Evolutionary conservation across 2,888 invertebrate species (phyloP).

Genomic region (Trichogramma dendrolimi): DNA sequence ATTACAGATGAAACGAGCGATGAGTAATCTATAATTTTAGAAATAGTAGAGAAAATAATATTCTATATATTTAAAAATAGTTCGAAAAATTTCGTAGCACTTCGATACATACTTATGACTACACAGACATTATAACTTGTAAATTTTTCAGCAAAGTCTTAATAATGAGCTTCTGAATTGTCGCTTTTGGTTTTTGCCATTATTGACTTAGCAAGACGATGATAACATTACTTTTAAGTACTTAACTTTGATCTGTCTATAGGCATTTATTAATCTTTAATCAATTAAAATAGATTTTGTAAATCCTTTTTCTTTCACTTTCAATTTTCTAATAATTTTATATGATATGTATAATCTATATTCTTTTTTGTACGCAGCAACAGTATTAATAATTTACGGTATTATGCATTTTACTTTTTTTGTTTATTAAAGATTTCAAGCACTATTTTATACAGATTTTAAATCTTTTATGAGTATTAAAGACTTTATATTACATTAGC

Average conservation of each 20-base stretch:
- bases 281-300: conserved; percentile 15
- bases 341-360: neutral
- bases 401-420: neutral
- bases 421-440: conserved; percentile 16
- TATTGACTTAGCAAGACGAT: neutral
- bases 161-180: conserved; percentile 5
- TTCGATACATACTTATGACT: conserved; percentile 25
- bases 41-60: conserved; percentile 17
- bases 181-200: conserved; percentile 8
- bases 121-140: conserved; percentile 16
- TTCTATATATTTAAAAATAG: conserved; percentile 25
- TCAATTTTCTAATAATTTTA: neutral
- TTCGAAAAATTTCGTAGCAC: conserved; percentile 21
- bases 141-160: conserved; percentile 12
- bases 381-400: conserved; percentile 10
- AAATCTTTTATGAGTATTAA: conserved; percentile 23
- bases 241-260: conserved; percentile 16
- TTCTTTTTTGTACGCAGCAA: conserved; percentile 6
- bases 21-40: conserved; percentile 28
- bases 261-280: conserved; percentile 16
- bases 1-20: neutral
- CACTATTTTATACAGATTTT: conserved; percentile 21
- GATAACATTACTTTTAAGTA: conserved; percentile 10
- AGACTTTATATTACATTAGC: conserved; percentile 24
- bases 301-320: neutral